phyloP scores from a whole-genome alignment of 2,888 invertebrate species.

The Monoplex corrugatus region DNA sequence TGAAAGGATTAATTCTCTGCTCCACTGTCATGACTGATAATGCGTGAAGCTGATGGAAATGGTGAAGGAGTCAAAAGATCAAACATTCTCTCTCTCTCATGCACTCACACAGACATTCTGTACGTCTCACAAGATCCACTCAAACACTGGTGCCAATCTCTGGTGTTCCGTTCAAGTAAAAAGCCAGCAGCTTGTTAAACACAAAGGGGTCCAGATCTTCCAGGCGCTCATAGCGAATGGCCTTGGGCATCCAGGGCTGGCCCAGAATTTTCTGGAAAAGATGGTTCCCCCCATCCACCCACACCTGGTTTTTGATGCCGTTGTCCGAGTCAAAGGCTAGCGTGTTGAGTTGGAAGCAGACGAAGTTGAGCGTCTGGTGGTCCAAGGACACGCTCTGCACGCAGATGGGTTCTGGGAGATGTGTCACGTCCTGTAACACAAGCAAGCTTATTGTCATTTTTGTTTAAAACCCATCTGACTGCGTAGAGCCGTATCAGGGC shows the following conservation, averaged over 20 bases:
- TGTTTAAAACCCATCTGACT: no score
- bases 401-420: conserved; percentile 86
- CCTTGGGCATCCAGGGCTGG: conserved; percentile 84
- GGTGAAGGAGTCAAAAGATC: no score
- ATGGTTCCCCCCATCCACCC: conserved; percentile 82
- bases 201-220: conserved; percentile 90
- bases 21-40: no score
- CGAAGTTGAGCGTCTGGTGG: conserved; percentile 90
- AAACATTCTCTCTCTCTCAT: neutral
- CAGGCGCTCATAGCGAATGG: conserved; percentile 86
- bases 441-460: no score
- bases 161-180: conserved; percentile 84
- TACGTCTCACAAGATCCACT: neutral
- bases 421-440: conserved; percentile 84
- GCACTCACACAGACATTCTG: neutral
- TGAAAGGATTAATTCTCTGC: no score
- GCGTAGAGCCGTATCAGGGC: no score
- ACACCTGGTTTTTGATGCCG: conserved; percentile 88
- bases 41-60: no score
- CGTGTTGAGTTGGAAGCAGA: conserved; percentile 90
- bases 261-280: conserved; percentile 84
- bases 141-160: neutral
- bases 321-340: conserved; percentile 83
- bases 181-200: conserved; percentile 89
- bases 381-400: conserved; percentile 92